These are phyloP conservation scores for Muntiacus muntjak DNA, from an alignment of 2,113 vertebrate species.

Conservation along the genomic window DNA sequence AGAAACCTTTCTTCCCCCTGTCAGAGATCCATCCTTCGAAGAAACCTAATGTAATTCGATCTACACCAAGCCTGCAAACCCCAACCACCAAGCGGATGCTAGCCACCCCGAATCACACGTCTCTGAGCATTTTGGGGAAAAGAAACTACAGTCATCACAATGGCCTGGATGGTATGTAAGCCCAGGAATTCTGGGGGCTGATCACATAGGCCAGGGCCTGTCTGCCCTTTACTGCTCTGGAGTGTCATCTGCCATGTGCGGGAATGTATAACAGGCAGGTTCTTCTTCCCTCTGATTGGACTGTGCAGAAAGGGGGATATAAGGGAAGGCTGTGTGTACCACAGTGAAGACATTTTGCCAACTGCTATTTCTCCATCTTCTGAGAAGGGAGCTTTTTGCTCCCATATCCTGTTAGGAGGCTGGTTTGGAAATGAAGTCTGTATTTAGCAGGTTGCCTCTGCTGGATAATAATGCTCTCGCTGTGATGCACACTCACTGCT, in stretches of 20 bases:
- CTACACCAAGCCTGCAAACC: conserved; percentile 87
- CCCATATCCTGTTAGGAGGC: not conserved
- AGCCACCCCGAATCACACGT: conserved; percentile 87
- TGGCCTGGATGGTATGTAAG: conserved; percentile 87
- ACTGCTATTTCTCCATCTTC: not conserved
- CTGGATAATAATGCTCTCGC: not conserved
- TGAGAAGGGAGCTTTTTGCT: not conserved
- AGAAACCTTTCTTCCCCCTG: conserved; percentile 38
- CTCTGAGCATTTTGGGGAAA: conserved; percentile 95
- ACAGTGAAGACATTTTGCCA: not conserved
- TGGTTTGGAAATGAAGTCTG: not conserved
- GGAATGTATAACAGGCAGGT: not conserved
- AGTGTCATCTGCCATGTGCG: not conserved
- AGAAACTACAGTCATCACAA: conserved; percentile 96
- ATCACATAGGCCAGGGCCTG: not conserved
- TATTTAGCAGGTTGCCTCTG: not conserved
- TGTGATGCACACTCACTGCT: not conserved
- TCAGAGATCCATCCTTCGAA: conserved; percentile 93
- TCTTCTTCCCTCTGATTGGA: not conserved
- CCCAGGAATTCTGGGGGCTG: not conserved
- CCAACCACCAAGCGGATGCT: conserved; percentile 91
- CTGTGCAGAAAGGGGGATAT: not conserved
- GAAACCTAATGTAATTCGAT: conserved; percentile 87
- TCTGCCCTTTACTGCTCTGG: not conserved
- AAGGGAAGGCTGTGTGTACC: not conserved